These are phyloP conservation scores for Papilio xuthus DNA, from an alignment of 1,140 invertebrate species.

Conservation along the genomic window DNA sequence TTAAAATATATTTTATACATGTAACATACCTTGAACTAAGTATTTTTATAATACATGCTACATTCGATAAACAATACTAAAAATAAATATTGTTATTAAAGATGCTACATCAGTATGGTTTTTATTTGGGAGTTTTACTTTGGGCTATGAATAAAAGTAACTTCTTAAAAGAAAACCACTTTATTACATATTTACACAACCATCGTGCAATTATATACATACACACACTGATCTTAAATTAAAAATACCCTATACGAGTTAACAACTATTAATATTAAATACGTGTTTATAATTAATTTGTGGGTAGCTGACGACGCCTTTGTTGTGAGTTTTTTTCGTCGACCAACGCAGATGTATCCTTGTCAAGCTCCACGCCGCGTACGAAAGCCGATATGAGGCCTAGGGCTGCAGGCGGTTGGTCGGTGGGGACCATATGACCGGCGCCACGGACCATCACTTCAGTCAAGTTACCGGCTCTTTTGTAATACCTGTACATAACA, in stretches of 20 bases:
- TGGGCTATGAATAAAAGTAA: neutral
- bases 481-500: constrained; percentile 82
- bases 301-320: constrained; percentile 49
- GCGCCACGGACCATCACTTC: constrained; percentile 85
- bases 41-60: no score
- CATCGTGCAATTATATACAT: constrained; percentile 30
- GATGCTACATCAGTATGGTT: neutral
- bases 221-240: neutral
- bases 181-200: constrained; percentile 39
- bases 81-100: no score
- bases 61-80: no score
- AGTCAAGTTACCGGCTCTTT: constrained; percentile 82
- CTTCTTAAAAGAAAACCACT: constrained; percentile 14
- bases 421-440: constrained; percentile 86
- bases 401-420: constrained; percentile 81
- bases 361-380: constrained; percentile 56
- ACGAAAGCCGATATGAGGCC: constrained; percentile 76
- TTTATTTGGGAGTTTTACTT: neutral
- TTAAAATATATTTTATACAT: no score
- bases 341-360: constrained; percentile 64
- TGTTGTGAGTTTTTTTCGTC: constrained; percentile 63
- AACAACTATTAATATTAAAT: constrained; percentile 34
- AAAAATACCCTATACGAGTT: constrained; percentile 30
- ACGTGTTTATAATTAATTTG: constrained; percentile 38
- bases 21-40: no score